Evolutionary conservation across 2,113 vertebrate genomes (phyloP).

Genomic region (Periophthalmus modestus): DNA sequence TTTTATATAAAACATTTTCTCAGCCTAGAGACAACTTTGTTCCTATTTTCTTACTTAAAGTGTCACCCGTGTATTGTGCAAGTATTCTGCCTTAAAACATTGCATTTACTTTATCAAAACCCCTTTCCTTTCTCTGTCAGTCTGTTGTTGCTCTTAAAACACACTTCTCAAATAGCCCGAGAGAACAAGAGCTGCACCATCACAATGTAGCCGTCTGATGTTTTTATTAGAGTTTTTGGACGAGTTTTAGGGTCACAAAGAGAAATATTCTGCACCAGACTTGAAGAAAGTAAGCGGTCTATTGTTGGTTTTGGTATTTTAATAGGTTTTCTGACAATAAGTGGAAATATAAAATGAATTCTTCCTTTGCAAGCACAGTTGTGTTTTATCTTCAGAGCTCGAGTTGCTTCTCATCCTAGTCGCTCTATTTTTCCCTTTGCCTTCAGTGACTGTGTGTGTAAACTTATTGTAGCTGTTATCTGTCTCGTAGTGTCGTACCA

Average conservation of each 20-base stretch:
- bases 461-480: slow-evolving; percentile 39
- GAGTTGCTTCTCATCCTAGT: background rate
- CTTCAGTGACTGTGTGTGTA: slow-evolving; percentile 25
- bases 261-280: slow-evolving; percentile 3
- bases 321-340: slow-evolving; percentile 6
- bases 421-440: background rate
- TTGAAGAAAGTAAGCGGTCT: slow-evolving; percentile 1
- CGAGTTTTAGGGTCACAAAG: slow-evolving; percentile 3
- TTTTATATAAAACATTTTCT: background rate
- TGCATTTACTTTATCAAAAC: slow-evolving; percentile 5
- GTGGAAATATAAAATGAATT: slow-evolving; percentile 1
- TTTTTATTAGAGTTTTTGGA: slow-evolving; percentile 1
- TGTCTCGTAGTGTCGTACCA: slow-evolving; percentile 58
- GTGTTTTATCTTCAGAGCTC: slow-evolving; percentile 14
- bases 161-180: slow-evolving; percentile 2
- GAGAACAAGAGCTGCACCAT: background rate
- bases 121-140: background rate
- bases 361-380: background rate
- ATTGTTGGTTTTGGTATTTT: slow-evolving; percentile 16
- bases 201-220: background rate
- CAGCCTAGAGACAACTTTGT: background rate
- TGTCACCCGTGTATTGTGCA: slow-evolving; percentile 2
- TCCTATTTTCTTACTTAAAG: background rate
- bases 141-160: slow-evolving; percentile 9
- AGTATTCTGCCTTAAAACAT: slow-evolving; percentile 8